Base-by-base conservation (phyloP, 2,888 invertebrate genomes). In the Eurytoma adleriae region DNA sequence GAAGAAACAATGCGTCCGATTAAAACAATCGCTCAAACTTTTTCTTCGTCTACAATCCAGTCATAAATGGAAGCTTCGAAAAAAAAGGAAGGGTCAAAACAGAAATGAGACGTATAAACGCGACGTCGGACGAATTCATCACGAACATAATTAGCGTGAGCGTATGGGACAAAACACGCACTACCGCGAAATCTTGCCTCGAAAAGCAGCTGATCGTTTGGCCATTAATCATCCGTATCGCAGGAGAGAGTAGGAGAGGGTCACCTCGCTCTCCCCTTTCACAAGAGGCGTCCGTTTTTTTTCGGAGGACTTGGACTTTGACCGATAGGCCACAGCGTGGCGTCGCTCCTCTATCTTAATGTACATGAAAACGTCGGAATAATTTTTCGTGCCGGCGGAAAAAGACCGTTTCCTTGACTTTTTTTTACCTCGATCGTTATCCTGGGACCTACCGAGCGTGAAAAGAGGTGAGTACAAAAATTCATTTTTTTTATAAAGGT, bases 311-410 rank as follows among this genome's bases (percentile, higher is more conserved):
- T 59, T 61, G 54, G 88, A 88, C 88, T 88, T 88, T 88, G 88
- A 88, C 87, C 87, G 88, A 88, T 88, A 87, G 87, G 84, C 78
- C 83, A 83, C 24, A 24, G 85, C 84, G 79, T 81, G 85, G 30
- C 59, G 61, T 74, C 73, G 70, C 61, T 82, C 83, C 83, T 85
- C 85, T 87, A 87, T 88, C 88, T 86, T 85, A 86, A 86, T 85
- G 85, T 83, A 84, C 83, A 82, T 84, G 85, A 85, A 84, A 84
- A 83, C 80, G 81, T 77, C 74, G 85, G 84, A 85, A 85, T 85
- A 84, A 85, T 86, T 84, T 40, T 83, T 81, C 83, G 71, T 83
- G 62, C 24, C 62, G 16, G 13, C 3, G 54, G 54, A 54, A 54
- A 16, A 54, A 14, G 54, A 54, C 54, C 14, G 40, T 40, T 40